phyloP scores from a whole-genome alignment of 1,140 invertebrate genomes.

The Vanessa atalanta region DNA sequence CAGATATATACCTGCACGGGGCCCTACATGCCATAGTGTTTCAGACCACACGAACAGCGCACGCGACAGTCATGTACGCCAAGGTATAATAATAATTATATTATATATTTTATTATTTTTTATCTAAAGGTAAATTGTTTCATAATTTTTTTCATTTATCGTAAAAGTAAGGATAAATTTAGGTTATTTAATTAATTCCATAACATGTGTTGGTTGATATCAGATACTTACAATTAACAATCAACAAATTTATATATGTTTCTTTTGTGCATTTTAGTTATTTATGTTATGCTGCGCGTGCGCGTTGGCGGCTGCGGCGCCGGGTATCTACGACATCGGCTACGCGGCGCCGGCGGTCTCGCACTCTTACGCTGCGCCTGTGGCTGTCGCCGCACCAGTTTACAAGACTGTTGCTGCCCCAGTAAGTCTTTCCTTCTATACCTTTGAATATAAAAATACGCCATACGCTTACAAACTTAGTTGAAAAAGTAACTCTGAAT shows the following conservation, averaged over 20 bases:
- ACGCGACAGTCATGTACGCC: constrained; percentile 70
- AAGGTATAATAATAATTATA: constrained; percentile 56
- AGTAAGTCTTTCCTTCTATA: constrained; percentile 38
- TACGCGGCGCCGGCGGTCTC: constrained; percentile 42
- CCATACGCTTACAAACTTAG: too few species aligned
- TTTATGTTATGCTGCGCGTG: constrained; percentile 70
- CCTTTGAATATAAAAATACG: background rate
- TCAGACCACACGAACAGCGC: constrained; percentile 47
- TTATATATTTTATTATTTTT: background rate
- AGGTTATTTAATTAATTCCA: too few species aligned
- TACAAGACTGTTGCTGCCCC: constrained; percentile 54
- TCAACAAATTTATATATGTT: background rate
- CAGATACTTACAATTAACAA: background rate
- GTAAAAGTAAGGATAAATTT: too few species aligned
- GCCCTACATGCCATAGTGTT: constrained; percentile 55
- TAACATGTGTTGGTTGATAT: too few species aligned
- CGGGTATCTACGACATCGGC: constrained; percentile 51
- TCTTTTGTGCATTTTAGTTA: constrained; percentile 48
- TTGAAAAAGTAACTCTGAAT: too few species aligned
- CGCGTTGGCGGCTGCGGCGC: constrained; percentile 60
- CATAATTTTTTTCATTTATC: too few species aligned
- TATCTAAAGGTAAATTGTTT: background rate
- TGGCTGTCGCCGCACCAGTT: constrained; percentile 50
- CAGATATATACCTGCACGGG: constrained; percentile 56
- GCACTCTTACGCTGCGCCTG: constrained; percentile 47